phyloP scores from a whole-genome alignment of 2,113 vertebrate genomes.

The Gambusia affinis region DNA sequence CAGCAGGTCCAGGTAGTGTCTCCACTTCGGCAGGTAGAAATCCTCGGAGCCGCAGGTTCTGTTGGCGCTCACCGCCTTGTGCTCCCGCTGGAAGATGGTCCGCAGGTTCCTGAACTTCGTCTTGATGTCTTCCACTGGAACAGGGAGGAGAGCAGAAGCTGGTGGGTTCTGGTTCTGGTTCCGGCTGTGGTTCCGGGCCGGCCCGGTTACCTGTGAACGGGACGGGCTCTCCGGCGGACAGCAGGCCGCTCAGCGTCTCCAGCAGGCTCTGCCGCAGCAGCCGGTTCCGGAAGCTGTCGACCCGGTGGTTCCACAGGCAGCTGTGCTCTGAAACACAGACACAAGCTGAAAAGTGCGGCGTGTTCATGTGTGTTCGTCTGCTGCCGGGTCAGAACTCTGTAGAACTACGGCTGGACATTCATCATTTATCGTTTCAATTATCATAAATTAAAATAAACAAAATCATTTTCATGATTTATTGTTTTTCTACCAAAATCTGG shows the following conservation, averaged over 20 bases:
- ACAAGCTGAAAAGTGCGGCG: not conserved
- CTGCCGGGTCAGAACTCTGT: too few species aligned
- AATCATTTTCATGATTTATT: too few species aligned
- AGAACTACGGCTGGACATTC: too few species aligned
- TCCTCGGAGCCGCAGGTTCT: constrained; percentile 59
- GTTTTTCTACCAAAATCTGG: too few species aligned
- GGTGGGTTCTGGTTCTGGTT: too few species aligned
- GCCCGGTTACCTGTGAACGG: constrained; percentile 56
- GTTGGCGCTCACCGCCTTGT: constrained; percentile 60
- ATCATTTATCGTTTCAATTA: too few species aligned
- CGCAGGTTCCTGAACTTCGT: constrained; percentile 70
- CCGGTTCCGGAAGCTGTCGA: constrained; percentile 59
- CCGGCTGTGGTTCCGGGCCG: not conserved
- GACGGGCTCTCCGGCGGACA: constrained; percentile 32
- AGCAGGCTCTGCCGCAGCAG: constrained; percentile 49
- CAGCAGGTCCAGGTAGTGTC: constrained; percentile 59
- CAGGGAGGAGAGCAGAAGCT: not conserved
- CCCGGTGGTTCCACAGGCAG: constrained; percentile 67
- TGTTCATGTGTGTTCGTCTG: too few species aligned
- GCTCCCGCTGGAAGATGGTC: constrained; percentile 68
- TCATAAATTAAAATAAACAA: too few species aligned
- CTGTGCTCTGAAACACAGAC: constrained; percentile 47
- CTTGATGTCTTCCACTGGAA: constrained; percentile 67
- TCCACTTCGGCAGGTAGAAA: constrained; percentile 67
- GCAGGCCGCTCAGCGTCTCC: constrained; percentile 53